These are phyloP conservation scores for Pardosa pseudoannulata DNA, from an alignment of 2,888 invertebrate genomes.

Conservation along the genomic window DNA sequence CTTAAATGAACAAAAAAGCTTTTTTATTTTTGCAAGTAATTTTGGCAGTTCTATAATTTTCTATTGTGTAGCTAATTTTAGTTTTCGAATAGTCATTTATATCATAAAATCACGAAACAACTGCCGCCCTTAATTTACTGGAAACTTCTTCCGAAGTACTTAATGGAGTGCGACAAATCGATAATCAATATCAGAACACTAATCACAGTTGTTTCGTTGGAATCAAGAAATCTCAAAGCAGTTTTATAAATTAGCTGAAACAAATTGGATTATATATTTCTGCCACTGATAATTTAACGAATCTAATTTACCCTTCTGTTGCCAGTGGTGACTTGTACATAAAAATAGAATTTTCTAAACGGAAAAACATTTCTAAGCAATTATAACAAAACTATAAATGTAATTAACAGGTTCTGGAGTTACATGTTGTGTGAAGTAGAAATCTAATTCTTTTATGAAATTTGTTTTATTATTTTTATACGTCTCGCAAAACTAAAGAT, in stretches of 20 bases:
- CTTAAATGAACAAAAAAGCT: no score
- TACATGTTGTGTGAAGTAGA: no score
- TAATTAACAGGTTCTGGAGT: no score
- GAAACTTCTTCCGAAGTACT: background rate
- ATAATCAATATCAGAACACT: slow-evolving; percentile 1
- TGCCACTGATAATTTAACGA: background rate
- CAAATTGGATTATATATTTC: background rate
- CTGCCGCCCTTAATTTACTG: background rate
- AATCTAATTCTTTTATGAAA: no score
- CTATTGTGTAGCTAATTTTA: background rate
- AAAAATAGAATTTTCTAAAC: no score
- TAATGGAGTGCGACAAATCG: background rate
- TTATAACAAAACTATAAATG: no score
- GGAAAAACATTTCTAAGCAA: no score
- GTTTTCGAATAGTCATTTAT: background rate
- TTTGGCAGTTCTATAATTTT: background rate
- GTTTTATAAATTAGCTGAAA: slow-evolving; percentile 5
- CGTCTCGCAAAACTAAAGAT: no score
- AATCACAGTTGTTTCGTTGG: background rate
- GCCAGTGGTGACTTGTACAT: no score
- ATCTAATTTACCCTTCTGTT: background rate
- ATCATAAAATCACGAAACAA: background rate
- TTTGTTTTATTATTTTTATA: no score
- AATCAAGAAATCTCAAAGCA: background rate
- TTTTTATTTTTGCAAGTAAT: background rate